A percentile compares a stretch with the other conserved stretches of the same genome.
Conservation (phyloP, 2,888 invertebrate species). For the Strigamia transsilvanica region DNA sequence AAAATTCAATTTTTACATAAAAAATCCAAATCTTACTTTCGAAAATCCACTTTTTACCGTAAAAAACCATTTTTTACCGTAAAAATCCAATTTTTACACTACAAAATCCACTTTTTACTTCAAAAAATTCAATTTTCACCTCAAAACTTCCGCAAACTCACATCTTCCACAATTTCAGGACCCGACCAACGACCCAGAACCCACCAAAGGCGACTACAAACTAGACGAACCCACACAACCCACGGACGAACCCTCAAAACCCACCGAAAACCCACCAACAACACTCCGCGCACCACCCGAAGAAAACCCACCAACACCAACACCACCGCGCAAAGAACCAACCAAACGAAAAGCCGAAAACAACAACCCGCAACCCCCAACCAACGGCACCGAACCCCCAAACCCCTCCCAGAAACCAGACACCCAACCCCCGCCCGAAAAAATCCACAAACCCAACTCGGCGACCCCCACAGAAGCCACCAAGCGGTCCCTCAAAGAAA, state of each 20-base stretch:
- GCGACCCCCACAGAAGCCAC: not conserved
- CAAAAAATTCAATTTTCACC: too few relatives aligned
- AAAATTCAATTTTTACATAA: too few relatives aligned
- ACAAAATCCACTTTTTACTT: not conserved
- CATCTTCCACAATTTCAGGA: not conserved
- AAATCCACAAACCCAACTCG: not conserved
- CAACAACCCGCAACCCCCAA: not conserved
- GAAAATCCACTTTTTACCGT: too few relatives aligned
- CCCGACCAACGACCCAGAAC: not conserved
- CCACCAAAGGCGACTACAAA: not conserved
- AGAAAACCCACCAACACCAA: not conserved
- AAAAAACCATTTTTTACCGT: too few relatives aligned
- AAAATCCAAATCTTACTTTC: too few relatives aligned
- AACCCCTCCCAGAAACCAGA: not conserved
- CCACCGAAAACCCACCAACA: not conserved
- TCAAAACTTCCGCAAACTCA: not conserved
- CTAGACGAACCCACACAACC: not conserved
- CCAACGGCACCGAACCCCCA: not conserved
- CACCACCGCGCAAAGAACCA: not conserved
- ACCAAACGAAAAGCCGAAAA: constrained; percentile 37
- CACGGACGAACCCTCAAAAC: not conserved
- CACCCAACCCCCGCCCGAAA: constrained; percentile 22
- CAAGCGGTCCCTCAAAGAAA: not conserved
- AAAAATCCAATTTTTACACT: too few relatives aligned
- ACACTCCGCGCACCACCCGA: not conserved